Conservation (phyloP, 2,888 invertebrate species). For the Dasysyrphus albostriatus region DNA sequence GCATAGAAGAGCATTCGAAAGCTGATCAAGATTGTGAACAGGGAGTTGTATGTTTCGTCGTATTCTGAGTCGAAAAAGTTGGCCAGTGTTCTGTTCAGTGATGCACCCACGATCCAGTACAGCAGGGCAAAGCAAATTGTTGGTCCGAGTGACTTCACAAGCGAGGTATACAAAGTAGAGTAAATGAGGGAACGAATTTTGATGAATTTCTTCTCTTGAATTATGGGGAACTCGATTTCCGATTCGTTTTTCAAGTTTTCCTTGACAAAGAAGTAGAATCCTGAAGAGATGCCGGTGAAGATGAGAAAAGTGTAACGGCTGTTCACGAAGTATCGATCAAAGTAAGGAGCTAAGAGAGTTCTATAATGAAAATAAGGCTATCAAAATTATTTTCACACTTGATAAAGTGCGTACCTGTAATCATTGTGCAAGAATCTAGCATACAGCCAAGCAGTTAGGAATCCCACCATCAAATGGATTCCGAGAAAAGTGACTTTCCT, state of each 20-base stretch:
- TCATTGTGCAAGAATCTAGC: slow-evolving; percentile 87
- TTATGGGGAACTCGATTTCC: slow-evolving; percentile 87
- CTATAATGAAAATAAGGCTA: not conserved
- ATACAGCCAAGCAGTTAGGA: slow-evolving; percentile 88
- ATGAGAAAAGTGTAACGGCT: slow-evolving; percentile 89
- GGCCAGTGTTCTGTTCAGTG: slow-evolving; percentile 85
- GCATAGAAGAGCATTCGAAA: slow-evolving; percentile 86
- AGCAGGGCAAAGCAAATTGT: slow-evolving; percentile 86
- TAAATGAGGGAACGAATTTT: slow-evolving; percentile 87
- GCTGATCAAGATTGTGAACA: slow-evolving; percentile 82
- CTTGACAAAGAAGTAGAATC: slow-evolving; percentile 84
- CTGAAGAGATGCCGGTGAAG: slow-evolving; percentile 88
- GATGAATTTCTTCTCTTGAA: slow-evolving; percentile 88
- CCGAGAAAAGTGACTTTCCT: slow-evolving; percentile 84
- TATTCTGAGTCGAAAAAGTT: slow-evolving; percentile 84
- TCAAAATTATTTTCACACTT: slow-evolving; percentile 77
- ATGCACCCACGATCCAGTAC: slow-evolving; percentile 87
- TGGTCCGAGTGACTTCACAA: slow-evolving; percentile 87
- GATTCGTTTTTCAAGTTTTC: slow-evolving; percentile 79
- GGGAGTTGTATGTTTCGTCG: slow-evolving; percentile 79
- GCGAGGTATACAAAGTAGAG: slow-evolving; percentile 86
- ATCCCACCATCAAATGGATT: slow-evolving; percentile 87
- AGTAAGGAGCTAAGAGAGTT: slow-evolving; percentile 56
- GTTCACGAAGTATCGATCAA: slow-evolving; percentile 85
- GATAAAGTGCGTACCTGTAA: slow-evolving; percentile 83